Conservation (phyloP, 1,140 invertebrate species). For the Lepidotrigona ventralis region DNA sequence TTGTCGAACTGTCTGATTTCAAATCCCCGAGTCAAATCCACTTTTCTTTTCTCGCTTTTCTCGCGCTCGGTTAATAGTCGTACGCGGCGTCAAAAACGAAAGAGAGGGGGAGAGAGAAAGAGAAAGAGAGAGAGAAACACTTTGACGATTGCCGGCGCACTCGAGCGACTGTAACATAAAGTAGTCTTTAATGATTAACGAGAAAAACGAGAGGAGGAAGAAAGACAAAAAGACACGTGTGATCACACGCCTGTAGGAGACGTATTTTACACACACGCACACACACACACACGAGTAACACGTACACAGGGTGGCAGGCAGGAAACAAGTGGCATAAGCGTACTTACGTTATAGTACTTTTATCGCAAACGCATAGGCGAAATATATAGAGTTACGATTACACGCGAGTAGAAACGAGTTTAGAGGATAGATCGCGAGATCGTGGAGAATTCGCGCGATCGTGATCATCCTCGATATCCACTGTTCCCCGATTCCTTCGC, state of each 20-base stretch:
- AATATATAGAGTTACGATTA: constrained; percentile 56
- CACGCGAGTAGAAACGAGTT: constrained; percentile 50
- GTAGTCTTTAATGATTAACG: constrained; percentile 63
- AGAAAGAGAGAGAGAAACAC: background rate
- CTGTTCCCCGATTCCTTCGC: background rate
- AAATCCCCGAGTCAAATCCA: background rate
- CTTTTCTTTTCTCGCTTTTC: background rate
- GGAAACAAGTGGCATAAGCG: constrained; percentile 58
- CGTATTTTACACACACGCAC: background rate
- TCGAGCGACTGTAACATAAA: constrained; percentile 69
- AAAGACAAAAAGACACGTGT: constrained; percentile 26
- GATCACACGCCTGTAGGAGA: background rate
- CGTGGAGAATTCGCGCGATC: background rate
- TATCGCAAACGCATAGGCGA: constrained; percentile 59
- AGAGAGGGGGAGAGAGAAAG: background rate
- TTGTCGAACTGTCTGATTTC: background rate
- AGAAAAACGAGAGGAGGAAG: constrained; percentile 39
- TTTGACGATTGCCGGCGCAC: constrained; percentile 66
- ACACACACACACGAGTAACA: background rate
- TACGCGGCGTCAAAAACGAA: background rate
- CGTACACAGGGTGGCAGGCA: background rate
- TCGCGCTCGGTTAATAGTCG: constrained; percentile 15
- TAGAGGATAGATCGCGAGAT: constrained; percentile 4
- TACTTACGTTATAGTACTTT: constrained; percentile 67
- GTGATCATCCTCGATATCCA: background rate